phyloP scores from a whole-genome alignment of 2,113 vertebrate genomes.

The Osmerus eperlanus region DNA sequence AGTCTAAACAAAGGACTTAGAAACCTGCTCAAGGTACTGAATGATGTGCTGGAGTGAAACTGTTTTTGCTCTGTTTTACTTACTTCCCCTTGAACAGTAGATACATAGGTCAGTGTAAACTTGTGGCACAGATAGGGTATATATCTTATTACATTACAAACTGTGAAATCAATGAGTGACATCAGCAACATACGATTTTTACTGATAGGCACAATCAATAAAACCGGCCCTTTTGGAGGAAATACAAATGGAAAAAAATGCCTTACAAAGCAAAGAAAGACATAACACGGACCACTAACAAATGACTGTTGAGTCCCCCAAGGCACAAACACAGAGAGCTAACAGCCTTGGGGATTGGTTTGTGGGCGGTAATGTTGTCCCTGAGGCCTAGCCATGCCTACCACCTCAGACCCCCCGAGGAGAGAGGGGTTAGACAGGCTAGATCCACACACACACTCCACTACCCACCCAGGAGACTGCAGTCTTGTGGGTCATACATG shows the following conservation, averaged over 20 bases:
- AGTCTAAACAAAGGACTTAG: constrained; percentile 12
- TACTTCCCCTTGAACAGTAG: background rate
- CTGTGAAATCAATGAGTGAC: no score
- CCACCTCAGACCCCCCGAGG: constrained; percentile 32
- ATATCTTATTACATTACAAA: no score
- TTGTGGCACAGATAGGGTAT: no score
- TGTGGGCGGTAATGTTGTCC: constrained; percentile 66
- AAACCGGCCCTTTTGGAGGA: no score
- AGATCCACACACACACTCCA: constrained; percentile 5
- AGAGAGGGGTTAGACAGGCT: constrained; percentile 40
- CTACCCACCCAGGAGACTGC: constrained; percentile 61
- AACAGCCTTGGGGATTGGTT: constrained; percentile 54
- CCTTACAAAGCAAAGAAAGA: background rate
- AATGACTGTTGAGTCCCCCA: constrained; percentile 52
- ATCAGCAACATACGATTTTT: no score
- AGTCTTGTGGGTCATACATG: constrained; percentile 59
- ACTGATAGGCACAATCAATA: no score
- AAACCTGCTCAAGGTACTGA: background rate
- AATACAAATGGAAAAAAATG: no score
- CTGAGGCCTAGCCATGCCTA: constrained; percentile 49
- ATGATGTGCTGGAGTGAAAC: background rate
- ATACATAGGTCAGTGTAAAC: no score
- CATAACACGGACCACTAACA: constrained; percentile 43
- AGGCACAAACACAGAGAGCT: constrained; percentile 40
- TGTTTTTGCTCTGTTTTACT: background rate